Evolutionary conservation across 2,113 vertebrate genomes (phyloP).

Genomic region (Thunnus thynnus): DNA sequence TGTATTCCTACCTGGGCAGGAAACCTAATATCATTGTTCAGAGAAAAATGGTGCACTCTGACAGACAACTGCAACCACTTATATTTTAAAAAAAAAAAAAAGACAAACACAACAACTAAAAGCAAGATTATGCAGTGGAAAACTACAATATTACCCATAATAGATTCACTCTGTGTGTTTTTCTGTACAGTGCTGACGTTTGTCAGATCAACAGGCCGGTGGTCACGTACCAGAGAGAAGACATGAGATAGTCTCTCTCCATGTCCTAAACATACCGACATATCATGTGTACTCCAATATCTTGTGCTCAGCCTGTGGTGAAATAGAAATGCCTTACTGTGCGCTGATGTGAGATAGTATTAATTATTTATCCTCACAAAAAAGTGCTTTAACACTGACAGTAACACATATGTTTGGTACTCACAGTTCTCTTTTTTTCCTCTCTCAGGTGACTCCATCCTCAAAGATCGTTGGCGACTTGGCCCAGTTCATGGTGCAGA

Average conservation of each 20-base stretch:
- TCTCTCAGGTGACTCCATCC: constrained; percentile 90
- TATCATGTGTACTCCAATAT: constrained; percentile 5
- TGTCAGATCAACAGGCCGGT: constrained; percentile 16
- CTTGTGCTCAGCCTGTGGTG: constrained; percentile 5
- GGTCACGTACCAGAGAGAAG: constrained; percentile 1
- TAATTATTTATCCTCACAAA: not conserved
- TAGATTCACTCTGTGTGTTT: not conserved
- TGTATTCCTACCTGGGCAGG: constrained; percentile 9
- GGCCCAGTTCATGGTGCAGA: constrained; percentile 99
- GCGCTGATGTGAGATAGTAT: not conserved
- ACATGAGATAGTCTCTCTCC: not conserved
- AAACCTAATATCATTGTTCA: constrained; percentile 9
- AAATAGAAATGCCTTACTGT: constrained; percentile 10
- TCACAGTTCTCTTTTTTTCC: not conserved
- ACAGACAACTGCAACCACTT: not conserved
- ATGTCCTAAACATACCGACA: constrained; percentile 1
- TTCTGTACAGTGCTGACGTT: not conserved
- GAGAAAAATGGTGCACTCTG: constrained; percentile 1
- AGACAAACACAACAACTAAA: not conserved
- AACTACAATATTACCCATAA: not conserved
- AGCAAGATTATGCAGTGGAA: constrained; percentile 11
- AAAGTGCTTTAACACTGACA: not conserved
- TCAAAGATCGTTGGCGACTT: constrained; percentile 98
- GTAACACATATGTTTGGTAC: not conserved
- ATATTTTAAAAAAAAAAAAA: no score